Percentiles rank a stretch among this genome's conserved stretches.
These are phyloP conservation scores for Lucilia cuprina DNA, from an alignment of 1,140 invertebrate genomes.

Conservation along the genomic window DNA sequence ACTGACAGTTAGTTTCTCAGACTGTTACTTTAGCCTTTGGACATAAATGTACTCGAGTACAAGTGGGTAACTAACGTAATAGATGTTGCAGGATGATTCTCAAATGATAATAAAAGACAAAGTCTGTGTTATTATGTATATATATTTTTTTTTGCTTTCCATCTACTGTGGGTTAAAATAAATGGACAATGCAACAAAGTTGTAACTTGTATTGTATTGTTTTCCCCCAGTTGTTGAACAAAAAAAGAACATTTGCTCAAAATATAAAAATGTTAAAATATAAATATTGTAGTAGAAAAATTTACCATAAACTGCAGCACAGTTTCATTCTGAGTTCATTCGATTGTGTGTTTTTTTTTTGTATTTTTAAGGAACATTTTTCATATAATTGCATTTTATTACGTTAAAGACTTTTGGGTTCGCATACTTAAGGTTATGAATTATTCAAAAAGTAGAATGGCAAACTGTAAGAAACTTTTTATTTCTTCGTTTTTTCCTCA, in stretches of 20 bases:
- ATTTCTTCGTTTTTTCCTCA: not conserved
- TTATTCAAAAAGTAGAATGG: slow-evolving; percentile 26
- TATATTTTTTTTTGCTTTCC: not conserved
- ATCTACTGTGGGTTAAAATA: not conserved
- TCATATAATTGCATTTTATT: slow-evolving; percentile 26
- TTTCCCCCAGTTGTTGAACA: not conserved
- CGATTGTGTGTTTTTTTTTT: not conserved
- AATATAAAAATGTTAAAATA: not conserved
- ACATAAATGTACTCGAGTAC: too few species aligned
- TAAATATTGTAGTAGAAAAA: not conserved
- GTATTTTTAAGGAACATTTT: not conserved
- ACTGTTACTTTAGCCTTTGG: not conserved
- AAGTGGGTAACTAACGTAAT: not conserved
- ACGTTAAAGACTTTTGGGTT: slow-evolving; percentile 27
- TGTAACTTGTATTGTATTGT: not conserved
- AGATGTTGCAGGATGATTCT: not conserved
- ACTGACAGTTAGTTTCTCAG: not conserved
- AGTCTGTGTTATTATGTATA: not conserved
- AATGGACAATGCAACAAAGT: not conserved
- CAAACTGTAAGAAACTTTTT: not conserved
- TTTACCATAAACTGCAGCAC: not conserved
- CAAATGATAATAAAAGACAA: not conserved
- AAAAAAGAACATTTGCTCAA: not conserved
- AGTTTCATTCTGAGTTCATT: not conserved
- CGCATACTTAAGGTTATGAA: slow-evolving; percentile 28